Conservation (phyloP, 2,797 vertebrate genomes). For the Vultur gryphus region DNA sequence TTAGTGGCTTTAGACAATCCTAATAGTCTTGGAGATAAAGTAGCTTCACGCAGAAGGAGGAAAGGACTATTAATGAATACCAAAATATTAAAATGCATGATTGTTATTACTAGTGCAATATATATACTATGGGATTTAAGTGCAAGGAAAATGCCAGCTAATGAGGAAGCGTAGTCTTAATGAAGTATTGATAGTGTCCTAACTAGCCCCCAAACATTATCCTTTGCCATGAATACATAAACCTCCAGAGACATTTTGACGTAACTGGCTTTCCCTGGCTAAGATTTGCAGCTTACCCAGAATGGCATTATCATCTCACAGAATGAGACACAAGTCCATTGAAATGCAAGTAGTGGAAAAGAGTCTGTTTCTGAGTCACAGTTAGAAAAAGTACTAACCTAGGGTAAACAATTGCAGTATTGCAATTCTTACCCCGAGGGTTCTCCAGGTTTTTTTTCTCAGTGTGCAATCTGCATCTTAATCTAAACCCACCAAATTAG, state of each 20-base stretch:
- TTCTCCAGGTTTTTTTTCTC: neutral
- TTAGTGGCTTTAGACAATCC: neutral
- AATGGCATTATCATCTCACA: neutral
- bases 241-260: neutral
- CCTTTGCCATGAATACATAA: neutral
- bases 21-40: neutral
- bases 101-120: neutral
- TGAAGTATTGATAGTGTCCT: neutral
- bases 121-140: neutral
- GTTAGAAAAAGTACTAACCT: neutral
- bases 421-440: neutral
- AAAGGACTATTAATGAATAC: neutral
- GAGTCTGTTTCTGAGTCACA: neutral
- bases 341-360: neutral
- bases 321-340: neutral
- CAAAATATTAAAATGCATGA: neutral
- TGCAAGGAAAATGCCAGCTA: neutral
- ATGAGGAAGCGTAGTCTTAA: neutral
- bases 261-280: neutral
- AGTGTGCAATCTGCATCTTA: neutral
- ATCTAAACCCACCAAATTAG: neutral
- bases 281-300: neutral
- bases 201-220: neutral
- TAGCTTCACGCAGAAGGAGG: neutral
- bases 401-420: neutral